Evolutionary conservation across 1,140 invertebrate genomes (phyloP).

Genomic region (Brachionus rotundiformis): DNA sequence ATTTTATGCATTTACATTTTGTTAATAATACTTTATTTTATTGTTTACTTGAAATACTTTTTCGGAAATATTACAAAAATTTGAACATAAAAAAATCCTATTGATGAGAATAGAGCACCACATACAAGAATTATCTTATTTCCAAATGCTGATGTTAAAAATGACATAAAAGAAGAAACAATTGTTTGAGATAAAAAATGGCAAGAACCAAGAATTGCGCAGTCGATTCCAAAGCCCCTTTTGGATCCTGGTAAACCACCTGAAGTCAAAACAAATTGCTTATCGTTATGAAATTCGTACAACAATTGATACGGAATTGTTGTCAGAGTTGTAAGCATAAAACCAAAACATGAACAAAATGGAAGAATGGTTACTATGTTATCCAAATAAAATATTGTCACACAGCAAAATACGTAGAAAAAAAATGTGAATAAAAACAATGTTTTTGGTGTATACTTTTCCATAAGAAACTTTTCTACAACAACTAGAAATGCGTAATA

Average conservation of each 20-base stretch:
- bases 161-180: slow-evolving; percentile 22
- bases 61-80: slow-evolving; percentile 16
- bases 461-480: slow-evolving; percentile 25
- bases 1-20: not conserved
- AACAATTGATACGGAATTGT: slow-evolving; percentile 50
- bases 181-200: slow-evolving; percentile 46
- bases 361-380: slow-evolving; percentile 6
- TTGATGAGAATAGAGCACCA: slow-evolving; percentile 22
- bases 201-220: slow-evolving; percentile 21
- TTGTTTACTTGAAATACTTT: slow-evolving; percentile 7
- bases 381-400: not conserved
- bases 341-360: slow-evolving; percentile 32
- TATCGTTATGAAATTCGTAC: slow-evolving; percentile 51
- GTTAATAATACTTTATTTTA: not conserved
- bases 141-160: slow-evolving; percentile 36
- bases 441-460: not conserved
- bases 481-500: slow-evolving; percentile 16
- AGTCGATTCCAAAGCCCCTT: slow-evolving; percentile 48
- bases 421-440: slow-evolving; percentile 43
- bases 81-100: slow-evolving; percentile 28
- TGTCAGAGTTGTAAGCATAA: slow-evolving; percentile 29
- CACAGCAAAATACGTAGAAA: slow-evolving; percentile 17
- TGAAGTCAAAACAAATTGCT: not conserved
- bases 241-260: not conserved
- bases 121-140: slow-evolving; percentile 39